These are phyloP conservation scores for Potamilus streckersoni DNA, from an alignment of 1,140 invertebrate species.

Conservation along the genomic window DNA sequence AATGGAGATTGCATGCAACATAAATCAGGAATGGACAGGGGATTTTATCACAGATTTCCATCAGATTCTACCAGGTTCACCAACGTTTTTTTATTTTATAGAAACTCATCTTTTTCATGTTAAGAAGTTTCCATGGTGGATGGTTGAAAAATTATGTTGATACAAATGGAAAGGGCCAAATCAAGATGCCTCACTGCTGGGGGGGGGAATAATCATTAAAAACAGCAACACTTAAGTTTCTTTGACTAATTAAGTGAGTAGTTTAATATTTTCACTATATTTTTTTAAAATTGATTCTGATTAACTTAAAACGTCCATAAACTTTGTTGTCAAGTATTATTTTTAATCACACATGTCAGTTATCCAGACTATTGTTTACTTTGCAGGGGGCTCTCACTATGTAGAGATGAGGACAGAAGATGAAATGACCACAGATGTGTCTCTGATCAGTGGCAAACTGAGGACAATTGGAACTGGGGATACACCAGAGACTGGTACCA, in stretches of 20 bases:
- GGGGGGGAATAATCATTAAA: background rate
- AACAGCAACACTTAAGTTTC: too few species aligned
- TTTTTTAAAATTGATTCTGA: too few species aligned
- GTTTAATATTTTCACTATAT: too few species aligned
- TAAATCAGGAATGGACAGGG: constrained; percentile 72
- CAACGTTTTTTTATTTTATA: background rate
- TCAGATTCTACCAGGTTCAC: constrained; percentile 76
- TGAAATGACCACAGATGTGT: constrained; percentile 52
- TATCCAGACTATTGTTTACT: constrained; percentile 9
- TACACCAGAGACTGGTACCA: constrained; percentile 22
- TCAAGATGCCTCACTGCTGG: too few species aligned
- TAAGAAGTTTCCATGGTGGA: constrained; percentile 2
- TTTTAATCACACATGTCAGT: too few species aligned
- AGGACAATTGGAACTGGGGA: constrained; percentile 48
- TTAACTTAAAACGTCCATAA: too few species aligned
- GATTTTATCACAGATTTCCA: constrained; percentile 83
- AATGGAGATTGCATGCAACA: constrained; percentile 87
- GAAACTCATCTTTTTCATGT: background rate
- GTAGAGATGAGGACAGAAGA: constrained; percentile 30
- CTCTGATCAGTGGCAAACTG: constrained; percentile 62
- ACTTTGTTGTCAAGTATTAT: too few species aligned
- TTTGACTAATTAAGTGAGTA: too few species aligned
- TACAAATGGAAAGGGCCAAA: too few species aligned
- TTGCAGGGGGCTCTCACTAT: constrained; percentile 47
- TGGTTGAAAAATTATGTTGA: background rate